phyloP scores from a whole-genome alignment of 2,797 vertebrate species.

The Orestias chungarensis region DNA sequence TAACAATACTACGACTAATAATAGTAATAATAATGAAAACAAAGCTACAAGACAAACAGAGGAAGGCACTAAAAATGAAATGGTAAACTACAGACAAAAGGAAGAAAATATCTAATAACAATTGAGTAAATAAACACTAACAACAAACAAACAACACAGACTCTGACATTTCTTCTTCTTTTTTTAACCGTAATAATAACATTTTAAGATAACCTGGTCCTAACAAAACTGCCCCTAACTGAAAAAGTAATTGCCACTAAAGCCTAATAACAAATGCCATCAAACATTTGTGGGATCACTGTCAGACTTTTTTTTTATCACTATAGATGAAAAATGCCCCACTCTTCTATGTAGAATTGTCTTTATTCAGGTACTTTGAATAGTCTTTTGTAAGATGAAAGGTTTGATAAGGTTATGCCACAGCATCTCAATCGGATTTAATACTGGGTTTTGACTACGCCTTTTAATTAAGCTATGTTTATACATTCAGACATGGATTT shows the following conservation, averaged over 20 bases:
- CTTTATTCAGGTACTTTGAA: background rate
- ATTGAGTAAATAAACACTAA: too few species aligned
- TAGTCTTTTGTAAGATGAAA: background rate
- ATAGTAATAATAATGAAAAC: too few species aligned
- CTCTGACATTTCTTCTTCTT: background rate
- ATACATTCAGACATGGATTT: background rate
- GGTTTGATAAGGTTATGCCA: background rate
- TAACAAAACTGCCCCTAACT: background rate
- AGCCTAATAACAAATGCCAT: background rate
- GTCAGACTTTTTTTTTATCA: background rate
- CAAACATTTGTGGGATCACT: background rate
- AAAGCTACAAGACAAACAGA: too few species aligned
- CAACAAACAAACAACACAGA: too few species aligned
- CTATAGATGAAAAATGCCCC: background rate
- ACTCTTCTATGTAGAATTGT: background rate
- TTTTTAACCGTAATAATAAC: background rate
- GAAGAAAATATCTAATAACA: too few species aligned
- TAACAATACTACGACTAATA: too few species aligned
- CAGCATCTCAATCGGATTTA: background rate
- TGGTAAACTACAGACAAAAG: too few species aligned
- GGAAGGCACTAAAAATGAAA: too few species aligned
- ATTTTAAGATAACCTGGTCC: background rate
- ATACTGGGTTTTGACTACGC: background rate
- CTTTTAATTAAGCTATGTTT: background rate
- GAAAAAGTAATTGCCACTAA: background rate